A percentile compares a stretch with the other conserved stretches of the same genome.
Evolutionary conservation across 2,113 vertebrate species (phyloP).

Genomic region (Sphaerodactylus townsendi): DNA sequence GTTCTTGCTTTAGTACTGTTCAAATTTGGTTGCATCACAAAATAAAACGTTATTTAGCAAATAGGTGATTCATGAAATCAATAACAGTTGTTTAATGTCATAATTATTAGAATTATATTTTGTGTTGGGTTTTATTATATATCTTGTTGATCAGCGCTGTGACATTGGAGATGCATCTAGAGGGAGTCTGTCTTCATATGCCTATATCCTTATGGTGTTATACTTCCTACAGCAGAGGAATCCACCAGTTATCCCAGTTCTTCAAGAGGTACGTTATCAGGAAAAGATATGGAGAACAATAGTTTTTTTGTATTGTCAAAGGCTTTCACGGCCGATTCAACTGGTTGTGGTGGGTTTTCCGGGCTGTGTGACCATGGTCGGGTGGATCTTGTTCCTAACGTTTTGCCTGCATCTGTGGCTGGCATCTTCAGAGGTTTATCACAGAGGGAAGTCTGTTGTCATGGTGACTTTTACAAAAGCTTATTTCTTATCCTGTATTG

Average conservation of each 20-base stretch:
- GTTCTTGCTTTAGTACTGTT: background rate
- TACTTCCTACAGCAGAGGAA: conserved; percentile 97
- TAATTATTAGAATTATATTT: background rate
- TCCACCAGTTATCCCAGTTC: conserved; percentile 94
- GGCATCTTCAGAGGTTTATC: too few species aligned
- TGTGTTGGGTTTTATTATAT: background rate
- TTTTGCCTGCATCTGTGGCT: too few species aligned
- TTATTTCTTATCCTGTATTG: background rate
- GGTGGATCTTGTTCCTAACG: too few species aligned
- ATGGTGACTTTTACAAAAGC: background rate
- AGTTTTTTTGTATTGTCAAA: background rate
- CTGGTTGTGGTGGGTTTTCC: too few species aligned
- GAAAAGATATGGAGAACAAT: conserved; percentile 10
- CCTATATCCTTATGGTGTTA: conserved; percentile 98
- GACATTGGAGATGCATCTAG: conserved; percentile 98
- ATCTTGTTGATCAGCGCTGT: conserved; percentile 82
- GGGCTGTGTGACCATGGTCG: too few species aligned
- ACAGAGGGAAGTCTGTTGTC: too few species aligned
- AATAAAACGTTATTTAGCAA: conserved; percentile 28
- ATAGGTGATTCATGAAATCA: conserved; percentile 3
- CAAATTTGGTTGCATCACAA: background rate
- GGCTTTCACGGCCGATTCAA: too few species aligned
- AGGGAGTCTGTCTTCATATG: conserved; percentile 98
- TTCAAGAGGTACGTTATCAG: conserved; percentile 88
- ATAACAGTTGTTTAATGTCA: conserved; percentile 9